Evolutionary conservation across 2,888 invertebrate species (phyloP).

Genomic region (Serrognathus titanus): DNA sequence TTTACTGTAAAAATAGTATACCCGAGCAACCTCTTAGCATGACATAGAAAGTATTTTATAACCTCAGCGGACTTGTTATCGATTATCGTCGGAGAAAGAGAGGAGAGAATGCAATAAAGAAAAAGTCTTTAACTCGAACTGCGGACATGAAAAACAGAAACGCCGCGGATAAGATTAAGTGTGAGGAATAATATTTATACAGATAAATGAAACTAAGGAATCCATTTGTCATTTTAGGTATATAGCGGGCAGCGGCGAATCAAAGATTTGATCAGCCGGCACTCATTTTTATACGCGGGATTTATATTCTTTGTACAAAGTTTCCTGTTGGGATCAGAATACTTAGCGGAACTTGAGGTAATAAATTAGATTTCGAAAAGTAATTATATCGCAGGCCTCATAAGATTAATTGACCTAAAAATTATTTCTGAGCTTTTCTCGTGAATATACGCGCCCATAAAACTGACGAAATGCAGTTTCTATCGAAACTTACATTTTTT

Average conservation of each 20-base stretch:
- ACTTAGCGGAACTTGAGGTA: too few relatives aligned
- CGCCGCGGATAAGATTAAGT: neutral
- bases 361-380: too few relatives aligned
- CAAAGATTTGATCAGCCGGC: too few relatives aligned
- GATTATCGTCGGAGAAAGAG: conserved; percentile 10
- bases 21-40: conserved; percentile 16
- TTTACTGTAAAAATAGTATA: neutral
- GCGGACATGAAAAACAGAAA: neutral
- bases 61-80: conserved; percentile 18
- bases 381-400: too few relatives aligned
- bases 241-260: neutral
- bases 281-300: too few relatives aligned
- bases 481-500: too few relatives aligned
- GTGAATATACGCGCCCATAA: too few relatives aligned
- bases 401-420: too few relatives aligned
- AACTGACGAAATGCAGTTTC: too few relatives aligned
- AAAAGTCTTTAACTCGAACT: neutral
- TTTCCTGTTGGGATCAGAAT: too few relatives aligned
- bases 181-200: neutral
- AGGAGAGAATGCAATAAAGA: neutral
- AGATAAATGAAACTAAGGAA: neutral
- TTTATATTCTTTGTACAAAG: too few relatives aligned
- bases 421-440: too few relatives aligned
- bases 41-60: conserved; percentile 24
- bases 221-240: neutral